phyloP scores from a whole-genome alignment of 2,888 invertebrate species.

The Hecatera dysodea region DNA sequence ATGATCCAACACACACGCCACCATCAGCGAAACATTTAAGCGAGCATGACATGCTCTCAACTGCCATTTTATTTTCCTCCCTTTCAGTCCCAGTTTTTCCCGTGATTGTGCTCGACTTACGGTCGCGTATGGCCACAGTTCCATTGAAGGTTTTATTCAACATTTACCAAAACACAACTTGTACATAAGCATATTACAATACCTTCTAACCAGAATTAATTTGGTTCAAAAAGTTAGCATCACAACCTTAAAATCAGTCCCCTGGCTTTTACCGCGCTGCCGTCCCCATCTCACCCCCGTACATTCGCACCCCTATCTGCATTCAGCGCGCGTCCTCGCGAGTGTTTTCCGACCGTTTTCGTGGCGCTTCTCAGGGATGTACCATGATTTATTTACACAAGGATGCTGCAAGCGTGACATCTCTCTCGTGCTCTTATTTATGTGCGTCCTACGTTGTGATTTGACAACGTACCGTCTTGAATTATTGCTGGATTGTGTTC shows the following conservation, averaged over 20 bases:
- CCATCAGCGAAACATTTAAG: too few species aligned
- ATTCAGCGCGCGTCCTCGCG: constrained; percentile 78
- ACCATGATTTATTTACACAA: constrained; percentile 82
- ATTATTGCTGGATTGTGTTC: constrained; percentile 66
- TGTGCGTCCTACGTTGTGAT: constrained; percentile 78
- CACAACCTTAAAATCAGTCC: neutral
- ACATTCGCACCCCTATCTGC: constrained; percentile 73
- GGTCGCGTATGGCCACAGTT: too few species aligned
- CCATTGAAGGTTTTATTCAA: too few species aligned
- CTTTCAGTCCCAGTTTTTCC: too few species aligned
- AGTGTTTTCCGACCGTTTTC: constrained; percentile 87
- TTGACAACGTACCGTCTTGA: constrained; percentile 76
- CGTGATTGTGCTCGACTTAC: too few species aligned
- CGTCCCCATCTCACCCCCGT: constrained; percentile 55
- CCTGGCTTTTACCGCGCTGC: neutral
- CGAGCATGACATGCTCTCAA: too few species aligned
- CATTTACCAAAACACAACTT: too few species aligned
- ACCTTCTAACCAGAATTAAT: too few species aligned
- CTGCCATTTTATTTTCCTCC: too few species aligned
- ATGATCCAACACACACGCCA: too few species aligned
- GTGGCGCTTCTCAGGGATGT: constrained; percentile 78
- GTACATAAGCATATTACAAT: too few species aligned
- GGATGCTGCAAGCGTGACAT: constrained; percentile 69
- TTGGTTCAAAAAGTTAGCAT: neutral
- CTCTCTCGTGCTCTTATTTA: constrained; percentile 75